These are phyloP conservation scores for Apamea sordens DNA, from an alignment of 2,888 invertebrate species.

Conservation along the genomic window DNA sequence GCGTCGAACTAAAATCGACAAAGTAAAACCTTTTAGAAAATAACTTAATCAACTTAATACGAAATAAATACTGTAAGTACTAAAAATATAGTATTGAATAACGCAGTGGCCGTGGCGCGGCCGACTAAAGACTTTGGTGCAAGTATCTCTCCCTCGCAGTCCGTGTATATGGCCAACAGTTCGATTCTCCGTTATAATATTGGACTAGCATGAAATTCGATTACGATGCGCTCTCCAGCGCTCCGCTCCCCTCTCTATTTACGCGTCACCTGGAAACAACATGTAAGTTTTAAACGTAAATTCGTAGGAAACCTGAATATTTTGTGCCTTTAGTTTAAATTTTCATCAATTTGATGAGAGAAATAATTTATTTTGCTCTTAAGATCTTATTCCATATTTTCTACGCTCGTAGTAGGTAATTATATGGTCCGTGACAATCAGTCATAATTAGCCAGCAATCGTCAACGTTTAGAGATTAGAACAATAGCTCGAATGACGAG, in stretches of 20 bases:
- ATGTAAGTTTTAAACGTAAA: not conserved
- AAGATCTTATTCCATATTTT: not conserved
- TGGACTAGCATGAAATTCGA: slow-evolving; percentile 90
- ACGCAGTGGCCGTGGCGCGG: slow-evolving; percentile 72
- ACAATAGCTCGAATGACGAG: not conserved
- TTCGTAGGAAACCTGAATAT: not conserved
- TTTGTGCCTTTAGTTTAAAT: not conserved
- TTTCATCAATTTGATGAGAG: not conserved
- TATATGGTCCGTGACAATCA: not conserved
- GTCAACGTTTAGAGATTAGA: not conserved
- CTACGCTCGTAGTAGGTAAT: not conserved
- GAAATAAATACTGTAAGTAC: slow-evolving; percentile 90
- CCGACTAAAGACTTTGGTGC: slow-evolving; percentile 86
- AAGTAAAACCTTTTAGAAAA: slow-evolving; percentile 71
- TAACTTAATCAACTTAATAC: slow-evolving; percentile 82
- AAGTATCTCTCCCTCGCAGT: slow-evolving; percentile 78
- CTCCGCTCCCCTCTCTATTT: slow-evolving; percentile 62
- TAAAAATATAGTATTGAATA: slow-evolving; percentile 76
- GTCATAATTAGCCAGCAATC: not conserved
- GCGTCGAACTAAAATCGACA: slow-evolving; percentile 72
- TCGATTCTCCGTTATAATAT: slow-evolving; percentile 87
- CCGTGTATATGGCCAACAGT: slow-evolving; percentile 85
- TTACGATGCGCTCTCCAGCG: slow-evolving; percentile 75
- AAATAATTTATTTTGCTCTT: not conserved
- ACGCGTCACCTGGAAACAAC: slow-evolving; percentile 67